Conservation (phyloP, 2,113 vertebrate genomes). For the Acinonyx jubatus region DNA sequence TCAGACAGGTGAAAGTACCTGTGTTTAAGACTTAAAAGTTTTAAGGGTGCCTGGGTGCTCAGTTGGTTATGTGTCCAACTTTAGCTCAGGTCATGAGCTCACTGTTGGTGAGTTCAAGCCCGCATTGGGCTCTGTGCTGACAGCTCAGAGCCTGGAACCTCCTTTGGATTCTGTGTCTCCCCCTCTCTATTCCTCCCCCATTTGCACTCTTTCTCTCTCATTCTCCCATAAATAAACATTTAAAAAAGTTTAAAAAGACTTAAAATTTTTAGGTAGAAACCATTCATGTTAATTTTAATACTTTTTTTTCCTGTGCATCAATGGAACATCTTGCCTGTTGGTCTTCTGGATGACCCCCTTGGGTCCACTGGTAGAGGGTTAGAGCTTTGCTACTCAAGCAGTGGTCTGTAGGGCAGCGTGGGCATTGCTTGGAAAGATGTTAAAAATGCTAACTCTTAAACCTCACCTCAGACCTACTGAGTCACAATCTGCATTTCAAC, state of each 20-base stretch:
- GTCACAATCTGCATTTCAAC: neutral
- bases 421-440: neutral
- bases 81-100: too few species aligned
- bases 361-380: neutral
- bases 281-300: neutral
- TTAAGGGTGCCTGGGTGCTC: too few species aligned
- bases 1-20: neutral
- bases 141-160: too few species aligned
- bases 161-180: too few species aligned
- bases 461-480: neutral
- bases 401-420: neutral
- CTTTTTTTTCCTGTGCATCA: neutral
- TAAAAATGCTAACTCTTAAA: neutral
- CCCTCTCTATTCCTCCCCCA: too few species aligned
- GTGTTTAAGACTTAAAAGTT: neutral
- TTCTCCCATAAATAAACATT: too few species aligned
- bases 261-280: too few species aligned
- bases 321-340: neutral
- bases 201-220: too few species aligned
- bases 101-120: too few species aligned
- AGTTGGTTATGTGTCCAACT: too few species aligned
- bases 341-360: neutral
- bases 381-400: neutral
- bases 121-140: too few species aligned
- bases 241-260: too few species aligned